Evolutionary conservation across 2,113 vertebrate genomes (phyloP), one percentile per base, ranked within the genome.

Genomic region (Tonatia bakeri): DNA sequence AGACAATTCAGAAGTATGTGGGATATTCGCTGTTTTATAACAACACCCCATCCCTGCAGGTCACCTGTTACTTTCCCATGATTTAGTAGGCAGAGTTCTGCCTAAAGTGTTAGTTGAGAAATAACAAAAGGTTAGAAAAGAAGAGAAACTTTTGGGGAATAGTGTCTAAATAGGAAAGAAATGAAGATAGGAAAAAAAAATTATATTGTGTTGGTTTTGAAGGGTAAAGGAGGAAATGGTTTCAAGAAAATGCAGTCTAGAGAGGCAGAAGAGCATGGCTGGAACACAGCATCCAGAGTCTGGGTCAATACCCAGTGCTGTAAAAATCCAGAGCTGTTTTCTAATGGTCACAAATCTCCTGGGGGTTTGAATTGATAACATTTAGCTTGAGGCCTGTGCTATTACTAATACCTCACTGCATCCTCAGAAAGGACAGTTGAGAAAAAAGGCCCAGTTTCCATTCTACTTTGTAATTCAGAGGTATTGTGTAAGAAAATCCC

Each of bases 381-480:
- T 88, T 77, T 79, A 75, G 47, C 24, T 15, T 38, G 16, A 59
- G 87, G 14, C 22, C 28, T 82, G 0, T 40, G 67, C 65, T 87
- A 20, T 1, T 93, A 86, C 91, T 26, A 82, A 3, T 73, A 61
- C 17, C 33, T 91, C 28, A 40, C 12, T 91, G 40, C 40, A 64
- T 79, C 19, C 65, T 94, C 92, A 65, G 54, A 91, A 86, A 91
- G 70, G 64, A 87, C 22, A 81, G 0, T 88, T 93, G 38, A 94
- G 75, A 87, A 89, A 83, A 82, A 73, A 83, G 61, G 40, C 65
- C 52, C 11, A 47, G 26, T 77, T 96, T 95, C 76, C 67, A 87
- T 90, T 96, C 47, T 64, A 59, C 87, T 94, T 77, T 61, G 79
- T 89, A 94, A 90, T 95, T 94, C 28, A 90, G 47, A 80, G 31